phyloP scores from a whole-genome alignment of 2,888 invertebrate species.

The Chloromyia formosa region DNA sequence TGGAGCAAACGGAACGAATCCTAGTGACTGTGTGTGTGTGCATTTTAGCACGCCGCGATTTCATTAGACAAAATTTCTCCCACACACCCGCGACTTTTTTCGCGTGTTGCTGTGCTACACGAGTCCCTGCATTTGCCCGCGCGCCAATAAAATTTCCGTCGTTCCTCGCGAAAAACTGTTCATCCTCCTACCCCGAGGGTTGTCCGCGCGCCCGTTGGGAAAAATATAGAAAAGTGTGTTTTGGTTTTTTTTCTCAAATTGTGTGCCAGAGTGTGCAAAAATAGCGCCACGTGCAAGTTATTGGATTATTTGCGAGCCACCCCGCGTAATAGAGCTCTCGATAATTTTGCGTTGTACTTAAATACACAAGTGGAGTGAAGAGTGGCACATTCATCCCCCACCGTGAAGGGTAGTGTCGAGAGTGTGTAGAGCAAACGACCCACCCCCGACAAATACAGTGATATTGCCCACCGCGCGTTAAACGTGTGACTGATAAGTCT shows the following conservation, averaged over 20 bases:
- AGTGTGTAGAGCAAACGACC: too few relatives aligned
- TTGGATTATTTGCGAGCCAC: constrained; percentile 16
- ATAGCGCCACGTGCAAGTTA: constrained; percentile 33
- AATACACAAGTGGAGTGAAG: background rate
- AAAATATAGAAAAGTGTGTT: too few relatives aligned
- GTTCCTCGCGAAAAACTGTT: background rate
- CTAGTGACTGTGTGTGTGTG: too few relatives aligned
- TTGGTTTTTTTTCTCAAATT: background rate
- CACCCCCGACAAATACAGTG: too few relatives aligned
- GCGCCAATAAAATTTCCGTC: constrained; percentile 34
- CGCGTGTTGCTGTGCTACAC: constrained; percentile 4
- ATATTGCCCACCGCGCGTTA: background rate
- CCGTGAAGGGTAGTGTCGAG: background rate
- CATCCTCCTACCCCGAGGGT: too few relatives aligned
- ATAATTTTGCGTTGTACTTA: constrained; percentile 39
- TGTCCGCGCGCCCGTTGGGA: too few relatives aligned
- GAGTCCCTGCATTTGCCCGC: background rate
- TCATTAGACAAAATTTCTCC: too few relatives aligned
- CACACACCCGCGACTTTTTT: too few relatives aligned
- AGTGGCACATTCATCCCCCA: too few relatives aligned
- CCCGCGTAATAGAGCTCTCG: background rate
- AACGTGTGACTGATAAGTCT: too few relatives aligned
- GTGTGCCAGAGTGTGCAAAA: constrained; percentile 18
- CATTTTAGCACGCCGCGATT: too few relatives aligned
- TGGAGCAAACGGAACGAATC: too few relatives aligned